These are phyloP conservation scores for Hycleus cichorii DNA, from an alignment of 1,140 invertebrate genomes.

Conservation along the genomic window DNA sequence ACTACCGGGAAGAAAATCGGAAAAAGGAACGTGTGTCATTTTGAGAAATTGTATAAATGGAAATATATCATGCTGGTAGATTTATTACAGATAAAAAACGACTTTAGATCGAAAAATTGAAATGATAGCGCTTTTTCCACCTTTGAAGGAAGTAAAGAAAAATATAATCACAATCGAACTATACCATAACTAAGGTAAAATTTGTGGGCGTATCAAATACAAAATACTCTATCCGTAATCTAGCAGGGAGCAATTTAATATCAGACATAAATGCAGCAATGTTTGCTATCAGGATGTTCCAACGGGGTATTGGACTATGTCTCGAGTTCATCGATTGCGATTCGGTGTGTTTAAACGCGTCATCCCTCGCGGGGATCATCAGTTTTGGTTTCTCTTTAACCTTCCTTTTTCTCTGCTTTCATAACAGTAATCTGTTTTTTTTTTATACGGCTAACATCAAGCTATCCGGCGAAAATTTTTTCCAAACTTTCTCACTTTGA, in stretches of 20 bases:
- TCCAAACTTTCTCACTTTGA: constrained; percentile 18
- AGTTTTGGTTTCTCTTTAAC: constrained; percentile 27
- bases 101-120: background rate
- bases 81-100: constrained; percentile 14
- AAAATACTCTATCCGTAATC: too few species aligned
- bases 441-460: constrained; percentile 27
- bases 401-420: constrained; percentile 27
- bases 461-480: constrained; percentile 16
- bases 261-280: constrained; percentile 12
- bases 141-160: too few species aligned
- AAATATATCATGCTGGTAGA: constrained; percentile 10
- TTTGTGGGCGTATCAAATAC: too few species aligned
- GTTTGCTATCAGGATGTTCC: constrained; percentile 8
- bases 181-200: too few species aligned
- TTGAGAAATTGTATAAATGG: constrained; percentile 16
- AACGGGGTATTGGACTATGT: constrained; percentile 12
- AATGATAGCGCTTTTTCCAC: too few species aligned
- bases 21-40: constrained; percentile 8
- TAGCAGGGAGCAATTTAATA: constrained; percentile 3
- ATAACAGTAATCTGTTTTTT: constrained; percentile 31
- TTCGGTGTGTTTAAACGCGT: constrained; percentile 23
- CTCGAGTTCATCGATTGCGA: constrained; percentile 23
- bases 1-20: constrained; percentile 1
- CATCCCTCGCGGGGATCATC: constrained; percentile 28
- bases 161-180: too few species aligned